Base-by-base conservation (phyloP, 2,888 invertebrate species). In the Subacronicta megacephala region DNA sequence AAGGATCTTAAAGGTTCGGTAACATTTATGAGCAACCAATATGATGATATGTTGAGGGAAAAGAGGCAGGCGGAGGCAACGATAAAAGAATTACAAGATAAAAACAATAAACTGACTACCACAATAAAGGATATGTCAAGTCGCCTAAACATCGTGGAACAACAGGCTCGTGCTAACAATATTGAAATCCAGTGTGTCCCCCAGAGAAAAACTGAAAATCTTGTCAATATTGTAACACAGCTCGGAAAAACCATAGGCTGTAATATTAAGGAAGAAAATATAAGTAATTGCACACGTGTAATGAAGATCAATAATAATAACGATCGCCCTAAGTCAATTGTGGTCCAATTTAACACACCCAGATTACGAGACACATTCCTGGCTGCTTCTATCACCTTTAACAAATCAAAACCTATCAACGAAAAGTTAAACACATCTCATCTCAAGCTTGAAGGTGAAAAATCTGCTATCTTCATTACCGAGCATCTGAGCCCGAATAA, bases 281-380 rank as follows among this genome's bases (percentile, higher is more conserved):
- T 53, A 6, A n/a, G 2, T 3, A 23, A 40, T n/a, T 40, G 40
- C 40, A 40, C 23, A n/a, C 52, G 52, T 2, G 7, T 38, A 31
- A 44, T 44, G 43, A 52, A 52, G 20, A 18, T 9, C 9, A 26
- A 33, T 15, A 52, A 44, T 20, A 37, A 10, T 18, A 52, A 44
- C 12, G 29, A 52, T 18, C 52, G 44, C 13, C 43, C 43, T 12
- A 43, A 44, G 13, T 52, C 43, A 12, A 52, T 52, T 4, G 33
- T 52, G 29, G 52, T 44, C 12, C 52, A 52, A 23, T 52, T 52
- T n/a, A 52, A 18, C 17, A 52, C 52, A 15, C 43, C 36, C 5
- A 51, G 37, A 43, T 10, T 33, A 10, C 50, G 50, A 10, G 50
- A 51, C 29, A 51, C 42, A 23, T 12, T 40, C 3, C n/a, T 40